Evolutionary conservation across 2,113 vertebrate genomes (phyloP).

Genomic region (Alligator mississippiensis): DNA sequence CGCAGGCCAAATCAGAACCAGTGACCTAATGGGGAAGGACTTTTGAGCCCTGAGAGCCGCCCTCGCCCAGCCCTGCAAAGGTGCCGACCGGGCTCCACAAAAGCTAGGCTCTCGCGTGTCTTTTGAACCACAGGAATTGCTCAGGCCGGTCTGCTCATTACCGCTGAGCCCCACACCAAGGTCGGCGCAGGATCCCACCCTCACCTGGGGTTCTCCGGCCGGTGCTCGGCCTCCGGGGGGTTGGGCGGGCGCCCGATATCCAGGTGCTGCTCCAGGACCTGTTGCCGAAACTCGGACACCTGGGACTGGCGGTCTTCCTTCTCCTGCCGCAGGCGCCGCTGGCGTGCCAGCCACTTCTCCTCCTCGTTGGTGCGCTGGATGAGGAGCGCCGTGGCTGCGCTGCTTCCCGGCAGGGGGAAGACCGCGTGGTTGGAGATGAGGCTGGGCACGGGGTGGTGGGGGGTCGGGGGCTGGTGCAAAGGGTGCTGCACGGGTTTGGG

Average conservation of each 20-base stretch:
- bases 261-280: conserved; percentile 96
- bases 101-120: neutral
- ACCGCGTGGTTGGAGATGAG: conserved; percentile 88
- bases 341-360: conserved; percentile 95
- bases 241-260: conserved; percentile 85
- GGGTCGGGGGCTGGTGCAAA: conserved; percentile 80
- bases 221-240: conserved; percentile 82
- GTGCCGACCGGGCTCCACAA: neutral
- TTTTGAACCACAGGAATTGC: neutral
- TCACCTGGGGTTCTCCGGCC: conserved; percentile 90
- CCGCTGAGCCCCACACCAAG: neutral
- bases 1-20: neutral
- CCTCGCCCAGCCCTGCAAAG: neutral
- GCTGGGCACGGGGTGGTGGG: conserved; percentile 88
- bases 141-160: neutral
- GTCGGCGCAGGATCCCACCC: neutral
- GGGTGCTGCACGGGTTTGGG: conserved; percentile 90
- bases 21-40: neutral
- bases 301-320: conserved; percentile 98
- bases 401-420: conserved; percentile 85
- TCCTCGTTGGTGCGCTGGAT: conserved; percentile 95
- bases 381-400: conserved; percentile 84
- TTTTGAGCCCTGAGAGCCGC: neutral
- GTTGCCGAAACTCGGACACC: conserved; percentile 97
- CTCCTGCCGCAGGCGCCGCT: conserved; percentile 94